These are phyloP conservation scores for Drosophila pachea DNA, from an alignment of 1,140 invertebrate species.

Conservation along the genomic window DNA sequence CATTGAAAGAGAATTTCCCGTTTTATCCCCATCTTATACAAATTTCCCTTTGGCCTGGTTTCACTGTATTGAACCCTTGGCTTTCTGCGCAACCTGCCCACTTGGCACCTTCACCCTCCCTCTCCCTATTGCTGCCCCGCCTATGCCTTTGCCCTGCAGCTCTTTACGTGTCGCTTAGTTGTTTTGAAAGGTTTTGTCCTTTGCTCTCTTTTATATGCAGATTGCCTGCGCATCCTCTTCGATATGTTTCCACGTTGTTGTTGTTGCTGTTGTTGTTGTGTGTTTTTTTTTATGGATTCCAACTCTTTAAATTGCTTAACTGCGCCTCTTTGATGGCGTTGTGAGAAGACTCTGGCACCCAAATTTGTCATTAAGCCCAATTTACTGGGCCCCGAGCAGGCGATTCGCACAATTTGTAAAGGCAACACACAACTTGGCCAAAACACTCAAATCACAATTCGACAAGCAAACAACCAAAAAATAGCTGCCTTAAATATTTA, in stretches of 20 bases:
- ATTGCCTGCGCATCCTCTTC: conserved; percentile 38
- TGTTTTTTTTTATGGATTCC: conserved; percentile 17
- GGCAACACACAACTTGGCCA: background rate
- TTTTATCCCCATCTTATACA: background rate
- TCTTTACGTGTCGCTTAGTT: background rate
- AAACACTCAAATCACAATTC: background rate
- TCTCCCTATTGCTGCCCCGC: background rate
- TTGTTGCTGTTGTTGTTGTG: background rate
- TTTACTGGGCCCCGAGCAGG: conserved; percentile 45
- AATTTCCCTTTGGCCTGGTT: background rate
- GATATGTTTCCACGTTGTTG: background rate
- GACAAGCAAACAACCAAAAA: conserved; percentile 15
- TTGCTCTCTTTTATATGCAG: conserved; percentile 64
- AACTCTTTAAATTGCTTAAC: conserved; percentile 52
- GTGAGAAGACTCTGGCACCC: conserved; percentile 56
- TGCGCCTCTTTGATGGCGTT: conserved; percentile 39
- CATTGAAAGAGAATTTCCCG: background rate
- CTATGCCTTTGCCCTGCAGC: background rate
- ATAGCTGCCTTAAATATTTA: conserved; percentile 23
- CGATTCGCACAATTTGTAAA: conserved; percentile 53
- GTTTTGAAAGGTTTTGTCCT: conserved; percentile 66
- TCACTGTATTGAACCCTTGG: background rate
- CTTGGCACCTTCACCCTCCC: background rate
- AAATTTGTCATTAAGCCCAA: conserved; percentile 69
- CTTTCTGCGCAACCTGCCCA: conserved; percentile 2